Evolutionary conservation across 1,140 invertebrate genomes (phyloP).

Genomic region (Condylostylus longicornis): DNA sequence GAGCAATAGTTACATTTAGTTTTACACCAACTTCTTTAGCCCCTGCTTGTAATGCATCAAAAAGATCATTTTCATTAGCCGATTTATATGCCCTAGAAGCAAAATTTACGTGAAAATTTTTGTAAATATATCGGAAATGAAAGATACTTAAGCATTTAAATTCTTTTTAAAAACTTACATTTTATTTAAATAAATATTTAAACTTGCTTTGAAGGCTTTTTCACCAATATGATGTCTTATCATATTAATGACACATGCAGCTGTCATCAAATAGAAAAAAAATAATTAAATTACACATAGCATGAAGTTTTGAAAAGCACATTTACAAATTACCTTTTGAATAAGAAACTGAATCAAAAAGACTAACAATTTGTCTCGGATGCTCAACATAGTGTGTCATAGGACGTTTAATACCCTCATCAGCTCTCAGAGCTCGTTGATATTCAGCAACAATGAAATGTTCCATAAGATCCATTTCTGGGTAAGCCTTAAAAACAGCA

Average conservation of each 20-base stretch:
- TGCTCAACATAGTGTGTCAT: constrained; percentile 47
- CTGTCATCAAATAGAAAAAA: constrained; percentile 16
- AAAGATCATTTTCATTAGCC: constrained; percentile 21
- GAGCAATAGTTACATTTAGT: constrained; percentile 13
- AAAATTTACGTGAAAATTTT: too few relatives aligned
- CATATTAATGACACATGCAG: constrained; percentile 65
- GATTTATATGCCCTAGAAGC: constrained; percentile 31
- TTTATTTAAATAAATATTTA: constrained; percentile 57
- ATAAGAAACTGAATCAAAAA: constrained; percentile 60
- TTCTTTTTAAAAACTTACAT: constrained; percentile 33
- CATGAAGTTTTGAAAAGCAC: not conserved
- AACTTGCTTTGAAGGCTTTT: constrained; percentile 61
- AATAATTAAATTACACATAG: not conserved
- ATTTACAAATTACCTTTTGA: constrained; percentile 27
- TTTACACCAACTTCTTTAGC: constrained; percentile 17
- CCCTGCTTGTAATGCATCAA: constrained; percentile 34
- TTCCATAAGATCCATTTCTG: constrained; percentile 35
- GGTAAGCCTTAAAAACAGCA: constrained; percentile 9
- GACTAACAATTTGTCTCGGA: constrained; percentile 45
- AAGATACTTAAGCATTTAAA: not conserved
- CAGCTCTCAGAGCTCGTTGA: constrained; percentile 18
- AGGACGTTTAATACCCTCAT: constrained; percentile 37
- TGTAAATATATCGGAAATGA: too few relatives aligned
- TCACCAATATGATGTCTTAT: constrained; percentile 79
- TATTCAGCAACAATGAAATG: constrained; percentile 44